A percentile compares a stretch with the other conserved stretches of the same genome.
phyloP scores from a whole-genome alignment of 1,140 invertebrate species.

The Semibalanus balanoides region DNA sequence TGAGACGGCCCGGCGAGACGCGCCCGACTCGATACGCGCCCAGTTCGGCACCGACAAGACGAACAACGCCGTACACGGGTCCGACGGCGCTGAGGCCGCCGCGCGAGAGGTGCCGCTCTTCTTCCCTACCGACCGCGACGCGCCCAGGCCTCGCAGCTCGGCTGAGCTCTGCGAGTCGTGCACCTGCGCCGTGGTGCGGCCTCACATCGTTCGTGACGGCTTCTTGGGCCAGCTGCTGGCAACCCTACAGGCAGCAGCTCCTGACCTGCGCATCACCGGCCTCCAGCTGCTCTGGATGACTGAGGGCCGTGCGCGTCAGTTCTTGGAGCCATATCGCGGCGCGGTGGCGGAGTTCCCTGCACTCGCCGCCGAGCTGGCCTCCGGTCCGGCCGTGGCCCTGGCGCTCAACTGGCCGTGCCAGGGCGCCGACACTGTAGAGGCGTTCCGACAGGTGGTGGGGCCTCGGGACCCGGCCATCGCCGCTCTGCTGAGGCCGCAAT shows the following conservation, averaged over 20 bases:
- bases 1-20: constrained; percentile 37
- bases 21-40: constrained; percentile 48
- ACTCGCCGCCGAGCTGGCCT: constrained; percentile 64
- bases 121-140: constrained; percentile 41
- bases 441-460: constrained; percentile 72
- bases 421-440: constrained; percentile 39
- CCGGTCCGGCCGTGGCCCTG: constrained; percentile 69
- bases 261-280: constrained; percentile 59
- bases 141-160: constrained; percentile 32
- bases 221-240: constrained; percentile 8
- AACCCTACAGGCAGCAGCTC: constrained; percentile 32
- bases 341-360: constrained; percentile 65
- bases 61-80: constrained; percentile 54
- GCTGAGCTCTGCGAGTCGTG: neutral
- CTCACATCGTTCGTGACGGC: constrained; percentile 60
- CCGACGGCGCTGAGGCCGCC: constrained; percentile 41
- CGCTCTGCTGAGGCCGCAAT: constrained; percentile 59
- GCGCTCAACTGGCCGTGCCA: constrained; percentile 53
- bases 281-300: constrained; percentile 64
- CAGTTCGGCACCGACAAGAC: constrained; percentile 55
- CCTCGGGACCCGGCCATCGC: constrained; percentile 83
- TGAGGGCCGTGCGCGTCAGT: constrained; percentile 67
- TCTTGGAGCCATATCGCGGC: constrained; percentile 87
- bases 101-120: constrained; percentile 45
- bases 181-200: constrained; percentile 69